Evolutionary conservation across 2,888 invertebrate species (phyloP), one percentile per base, ranked within the genome.

Genomic region (Ectropis crepuscularia): DNA sequence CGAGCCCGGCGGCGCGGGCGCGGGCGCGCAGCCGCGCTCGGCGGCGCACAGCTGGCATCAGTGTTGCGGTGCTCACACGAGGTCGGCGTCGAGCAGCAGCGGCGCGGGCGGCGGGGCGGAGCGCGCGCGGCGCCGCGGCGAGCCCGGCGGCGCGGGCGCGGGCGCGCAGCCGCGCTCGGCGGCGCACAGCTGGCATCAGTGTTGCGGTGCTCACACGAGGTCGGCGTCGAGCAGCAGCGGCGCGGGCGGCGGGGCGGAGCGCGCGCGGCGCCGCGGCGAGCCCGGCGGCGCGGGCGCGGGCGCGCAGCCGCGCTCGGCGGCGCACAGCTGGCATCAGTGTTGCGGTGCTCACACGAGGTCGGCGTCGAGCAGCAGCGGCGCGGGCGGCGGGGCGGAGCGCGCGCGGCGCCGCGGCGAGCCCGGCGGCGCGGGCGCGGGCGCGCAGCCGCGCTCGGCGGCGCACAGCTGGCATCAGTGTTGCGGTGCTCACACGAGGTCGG

Each of bases 401-500:
- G 61, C 68, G 71, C 58, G 63, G 61, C 47, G 50, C 57, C 61
- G 68, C 70, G 9, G 58, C 42, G 49, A 75, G 78, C 45, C 68
- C 55, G 63, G 70, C 68, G 60, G 68, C 66, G 49, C 51, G 51
- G 60, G 67, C 60, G 63, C 70, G 65, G 37, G 70, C 68, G 71
- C 69, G 68, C 65, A 54, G 57, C 9, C n/a, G 57, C 49, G 61
- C 68, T 70, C 58, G 63, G 61, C 47, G 50, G 55, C 61, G 66
- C 70, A 59, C n/a, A n/a, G n/a, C n/a, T n/a, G n/a, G n/a, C n/a
- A n/a, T n/a, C n/a, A n/a, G 46, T 12, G 8, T 28, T 2, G 28
- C 7, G 11, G 54, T 28, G 41, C 28, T 41, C 57, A 80, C 38
- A 80, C 80, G 65, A 80, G 81, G 69, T 80, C 80, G 12, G 68